phyloP scores from a whole-genome alignment of 2,113 vertebrate genomes.

The Tetrax tetrax region DNA sequence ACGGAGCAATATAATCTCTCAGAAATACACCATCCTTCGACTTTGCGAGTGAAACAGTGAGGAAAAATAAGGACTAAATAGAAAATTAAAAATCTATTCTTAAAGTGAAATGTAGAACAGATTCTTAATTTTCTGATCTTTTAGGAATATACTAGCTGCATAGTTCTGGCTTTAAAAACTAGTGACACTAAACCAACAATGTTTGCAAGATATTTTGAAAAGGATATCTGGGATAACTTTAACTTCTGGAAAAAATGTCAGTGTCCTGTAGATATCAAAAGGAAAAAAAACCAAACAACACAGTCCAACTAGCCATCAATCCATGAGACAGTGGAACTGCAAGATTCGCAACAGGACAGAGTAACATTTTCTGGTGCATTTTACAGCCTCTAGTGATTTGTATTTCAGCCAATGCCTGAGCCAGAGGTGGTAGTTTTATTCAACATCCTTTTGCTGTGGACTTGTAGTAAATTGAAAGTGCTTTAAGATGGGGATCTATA shows the following conservation, averaged over 20 bases:
- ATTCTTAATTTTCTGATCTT: not conserved
- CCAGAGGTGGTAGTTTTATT: not conserved
- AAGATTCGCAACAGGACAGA: not conserved
- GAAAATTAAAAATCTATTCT: not conserved
- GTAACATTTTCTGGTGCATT: not conserved
- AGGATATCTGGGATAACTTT: not conserved
- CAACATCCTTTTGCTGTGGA: not conserved
- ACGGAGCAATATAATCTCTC: not conserved
- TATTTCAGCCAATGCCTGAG: not conserved
- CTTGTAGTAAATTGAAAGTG: not conserved
- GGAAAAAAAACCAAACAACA: not conserved
- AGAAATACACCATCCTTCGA: not conserved
- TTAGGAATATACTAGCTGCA: not conserved
- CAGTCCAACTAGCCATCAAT: not conserved
- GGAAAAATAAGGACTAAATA: not conserved
- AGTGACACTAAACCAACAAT: not conserved
- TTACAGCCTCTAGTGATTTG: not conserved
- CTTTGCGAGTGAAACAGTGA: not conserved
- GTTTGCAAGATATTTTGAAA: not conserved
- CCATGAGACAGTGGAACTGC: not conserved
- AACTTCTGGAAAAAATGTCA: not conserved
- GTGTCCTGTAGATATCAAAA: not conserved
- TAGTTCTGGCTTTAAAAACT: not conserved
- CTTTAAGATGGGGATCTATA: not conserved
- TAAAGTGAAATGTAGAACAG: not conserved